phyloP scores from a whole-genome alignment of 2,888 invertebrate genomes.

The Sarcophaga caerulescens region DNA sequence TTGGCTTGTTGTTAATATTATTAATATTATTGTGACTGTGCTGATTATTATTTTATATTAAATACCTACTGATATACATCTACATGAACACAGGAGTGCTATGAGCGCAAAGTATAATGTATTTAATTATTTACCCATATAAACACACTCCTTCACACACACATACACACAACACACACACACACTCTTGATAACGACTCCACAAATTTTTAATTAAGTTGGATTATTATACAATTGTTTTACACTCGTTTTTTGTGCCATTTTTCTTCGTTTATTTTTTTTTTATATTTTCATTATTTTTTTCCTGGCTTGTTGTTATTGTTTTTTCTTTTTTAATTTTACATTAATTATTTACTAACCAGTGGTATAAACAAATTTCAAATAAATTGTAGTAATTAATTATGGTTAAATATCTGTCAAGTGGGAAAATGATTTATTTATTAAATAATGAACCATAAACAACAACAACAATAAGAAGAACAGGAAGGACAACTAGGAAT shows the following conservation, averaged over 20 bases:
- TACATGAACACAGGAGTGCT: neutral
- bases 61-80: neutral
- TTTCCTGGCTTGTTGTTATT: neutral
- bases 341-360: conserved; percentile 68
- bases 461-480: conserved; percentile 23
- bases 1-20: no score
- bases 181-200: conserved; percentile 34
- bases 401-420: conserved; percentile 75
- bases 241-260: neutral
- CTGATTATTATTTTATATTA: conserved; percentile 38
- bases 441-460: conserved; percentile 65
- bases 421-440: conserved; percentile 68
- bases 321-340: conserved; percentile 41
- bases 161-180: neutral
- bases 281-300: neutral
- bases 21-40: neutral
- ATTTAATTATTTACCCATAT: neutral
- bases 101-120: neutral
- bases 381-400: conserved; percentile 73
- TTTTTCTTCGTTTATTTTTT: conserved; percentile 1
- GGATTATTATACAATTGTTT: conserved; percentile 57
- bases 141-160: neutral
- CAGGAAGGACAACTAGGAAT: no score
- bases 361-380: conserved; percentile 61
- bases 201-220: conserved; percentile 66